These are phyloP conservation scores for Noctua fimbriata DNA, from an alignment of 2,888 invertebrate genomes.

Conservation along the genomic window DNA sequence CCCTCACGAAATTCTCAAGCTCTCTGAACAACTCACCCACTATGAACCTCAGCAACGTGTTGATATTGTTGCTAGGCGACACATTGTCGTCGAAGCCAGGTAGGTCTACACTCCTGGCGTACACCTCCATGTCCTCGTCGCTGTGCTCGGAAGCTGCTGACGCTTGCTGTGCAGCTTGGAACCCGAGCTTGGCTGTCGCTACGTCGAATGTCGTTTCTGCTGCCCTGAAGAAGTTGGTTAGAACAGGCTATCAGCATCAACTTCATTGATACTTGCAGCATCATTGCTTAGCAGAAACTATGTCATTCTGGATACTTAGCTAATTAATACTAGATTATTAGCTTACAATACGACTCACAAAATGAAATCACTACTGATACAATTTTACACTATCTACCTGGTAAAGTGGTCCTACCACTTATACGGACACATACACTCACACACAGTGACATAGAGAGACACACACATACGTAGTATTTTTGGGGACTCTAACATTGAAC, in stretches of 20 bases:
- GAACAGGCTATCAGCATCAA: not conserved
- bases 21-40: conserved; percentile 86
- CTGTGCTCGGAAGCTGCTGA: conserved; percentile 92
- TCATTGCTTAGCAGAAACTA: not conserved
- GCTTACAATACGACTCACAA: not conserved
- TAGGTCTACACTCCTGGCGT: conserved; percentile 94
- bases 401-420: not conserved
- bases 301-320: not conserved
- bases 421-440: too few species aligned
- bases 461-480: not conserved
- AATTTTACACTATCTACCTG: not conserved
- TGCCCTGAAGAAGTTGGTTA: conserved; percentile 68
- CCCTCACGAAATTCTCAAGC: not conserved
- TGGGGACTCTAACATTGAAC: not conserved
- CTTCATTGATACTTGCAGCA: not conserved
- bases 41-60: conserved; percentile 92
- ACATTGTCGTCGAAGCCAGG: conserved; percentile 96
- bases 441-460: too few species aligned
- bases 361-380: not conserved
- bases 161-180: conserved; percentile 83
- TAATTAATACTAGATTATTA: not conserved
- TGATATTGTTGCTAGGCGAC: conserved; percentile 94
- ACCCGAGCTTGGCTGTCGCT: conserved; percentile 80
- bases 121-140: conserved; percentile 93
- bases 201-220: conserved; percentile 81